Base-by-base conservation (phyloP, 2,113 vertebrate species). In the Hemiscyllium ocellatum region DNA sequence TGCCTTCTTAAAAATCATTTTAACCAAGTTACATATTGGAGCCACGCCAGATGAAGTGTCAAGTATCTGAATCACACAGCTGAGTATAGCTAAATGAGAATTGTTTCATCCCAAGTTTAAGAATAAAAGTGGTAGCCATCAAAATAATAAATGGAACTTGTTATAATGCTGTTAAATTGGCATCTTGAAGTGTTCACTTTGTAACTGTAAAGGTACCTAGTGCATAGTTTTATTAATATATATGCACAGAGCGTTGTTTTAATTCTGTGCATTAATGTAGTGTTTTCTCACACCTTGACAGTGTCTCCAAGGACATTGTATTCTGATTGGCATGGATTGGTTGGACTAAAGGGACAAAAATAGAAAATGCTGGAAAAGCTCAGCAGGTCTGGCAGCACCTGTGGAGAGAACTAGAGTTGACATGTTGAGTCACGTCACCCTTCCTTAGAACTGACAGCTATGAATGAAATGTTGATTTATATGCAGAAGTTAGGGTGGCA, bases 11-110 rank as follows among this genome's bases (percentile, higher is more conserved):
- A 83, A 83, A 42, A 83, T 42, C n/a, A 83, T 19, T 20, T 42
- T 83, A 83, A 83, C 78, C 78, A 83, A 83, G 76, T 37, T 78
- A 78, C 33, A 4, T 83, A 17, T 42, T 83, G 78, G 78, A 83
- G n/a, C 78, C 78, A 83, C 37, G 78, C 78, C 78, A 83, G 78
- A 83, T 37, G 78, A 83, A 83, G 78, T 83, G 78, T 42, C n/a
- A 83, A 42, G 78, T 83, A 17, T 15, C n/a, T 83, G n/a, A 83
- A 20, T 83, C n/a, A 19, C 17, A 37, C n/a, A 83, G n/a, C 78
- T 83, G 78, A 83, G 15, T 37, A n/a, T 19, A 83, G n/a, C n/a
- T 37, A 83, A 83, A 83, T 83, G n/a, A 83, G 15, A 37, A 83
- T 83, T 83, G 33, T 83, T 83, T 37, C 78, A 42, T 15, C 78